These are phyloP conservation scores for Parauchenoglanis ngamensis DNA, from an alignment of 2,797 vertebrate genomes.

Conservation along the genomic window DNA sequence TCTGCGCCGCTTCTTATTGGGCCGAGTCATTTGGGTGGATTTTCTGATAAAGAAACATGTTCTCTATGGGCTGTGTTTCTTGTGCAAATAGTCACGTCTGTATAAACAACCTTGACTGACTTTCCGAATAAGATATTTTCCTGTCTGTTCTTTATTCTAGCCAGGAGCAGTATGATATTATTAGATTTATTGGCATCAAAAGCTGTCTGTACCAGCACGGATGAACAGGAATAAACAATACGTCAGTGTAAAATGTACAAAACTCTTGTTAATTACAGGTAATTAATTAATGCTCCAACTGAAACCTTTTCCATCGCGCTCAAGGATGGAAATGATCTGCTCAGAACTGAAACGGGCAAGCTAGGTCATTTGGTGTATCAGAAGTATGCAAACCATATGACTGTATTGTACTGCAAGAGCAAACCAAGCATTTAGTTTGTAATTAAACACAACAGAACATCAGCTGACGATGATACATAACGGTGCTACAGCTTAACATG, in stretches of 20 bases:
- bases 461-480: background rate
- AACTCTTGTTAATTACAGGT: slow-evolving; percentile 15
- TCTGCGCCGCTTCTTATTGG: slow-evolving; percentile 19
- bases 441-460: slow-evolving; percentile 19
- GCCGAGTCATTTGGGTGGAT: slow-evolving; percentile 17
- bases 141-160: slow-evolving; percentile 9
- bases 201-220: too few relatives aligned
- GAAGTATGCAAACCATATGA: background rate
- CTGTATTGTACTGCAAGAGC: background rate
- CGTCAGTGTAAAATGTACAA: slow-evolving; percentile 7
- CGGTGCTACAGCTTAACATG: background rate
- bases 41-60: background rate
- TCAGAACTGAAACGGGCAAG: background rate
- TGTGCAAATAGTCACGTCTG: background rate
- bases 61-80: background rate
- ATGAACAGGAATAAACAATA: slow-evolving; percentile 14
- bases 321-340: background rate
- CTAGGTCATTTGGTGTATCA: background rate
- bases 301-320: background rate
- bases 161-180: background rate
- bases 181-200: background rate
- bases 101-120: background rate
- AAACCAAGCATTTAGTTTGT: slow-evolving; percentile 16
- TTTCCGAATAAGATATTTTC: background rate
- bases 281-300: background rate